Conservation (phyloP, 2,113 vertebrate genomes). For the Pituophis catenifer region DNA sequence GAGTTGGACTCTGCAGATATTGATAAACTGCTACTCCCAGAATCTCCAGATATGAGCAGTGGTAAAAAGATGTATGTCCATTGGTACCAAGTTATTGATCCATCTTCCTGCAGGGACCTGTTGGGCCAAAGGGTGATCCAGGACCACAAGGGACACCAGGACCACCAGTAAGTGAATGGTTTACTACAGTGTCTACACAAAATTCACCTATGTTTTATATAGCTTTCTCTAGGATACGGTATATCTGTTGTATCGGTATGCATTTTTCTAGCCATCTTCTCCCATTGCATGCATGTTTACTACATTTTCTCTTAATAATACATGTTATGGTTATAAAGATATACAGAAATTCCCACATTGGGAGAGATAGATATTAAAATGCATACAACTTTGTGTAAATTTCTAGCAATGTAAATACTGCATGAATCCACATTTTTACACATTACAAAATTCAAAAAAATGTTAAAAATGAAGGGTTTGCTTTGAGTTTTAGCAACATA, state of each 20-base stretch:
- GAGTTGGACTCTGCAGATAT: neutral
- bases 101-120: slow-evolving; percentile 65
- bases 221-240: neutral
- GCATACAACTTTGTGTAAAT: neutral
- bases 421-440: neutral
- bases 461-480: neutral
- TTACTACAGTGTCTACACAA: neutral
- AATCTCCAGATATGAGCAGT: neutral
- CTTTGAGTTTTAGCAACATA: neutral
- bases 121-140: slow-evolving; percentile 77
- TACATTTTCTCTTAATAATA: neutral
- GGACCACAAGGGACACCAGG: slow-evolving; percentile 77
- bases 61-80: neutral
- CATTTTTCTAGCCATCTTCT: neutral
- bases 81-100: neutral
- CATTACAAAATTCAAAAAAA: neutral
- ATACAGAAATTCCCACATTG: neutral
- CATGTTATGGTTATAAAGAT: neutral
- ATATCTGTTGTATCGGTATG: neutral
- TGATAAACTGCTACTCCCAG: neutral
- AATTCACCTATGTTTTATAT: neutral
- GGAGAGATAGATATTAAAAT: neutral
- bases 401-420: neutral
- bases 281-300: neutral
- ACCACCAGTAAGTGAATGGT: slow-evolving; percentile 71